Evolutionary conservation across 2,888 invertebrate species (phyloP), one percentile per base, ranked within the genome.

Genomic region (Plebejus anna): DNA sequence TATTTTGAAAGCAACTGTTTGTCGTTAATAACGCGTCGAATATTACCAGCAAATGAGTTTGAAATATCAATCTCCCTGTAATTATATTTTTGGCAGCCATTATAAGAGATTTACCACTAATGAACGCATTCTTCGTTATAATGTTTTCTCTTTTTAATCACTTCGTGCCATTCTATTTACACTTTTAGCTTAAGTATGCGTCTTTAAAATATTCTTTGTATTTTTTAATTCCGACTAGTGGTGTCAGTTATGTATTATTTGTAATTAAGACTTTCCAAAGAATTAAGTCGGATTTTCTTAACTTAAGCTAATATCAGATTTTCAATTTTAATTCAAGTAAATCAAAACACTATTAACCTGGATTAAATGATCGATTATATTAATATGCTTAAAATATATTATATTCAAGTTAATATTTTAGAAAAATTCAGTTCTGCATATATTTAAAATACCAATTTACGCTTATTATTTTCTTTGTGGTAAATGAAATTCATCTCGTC

Each of bases 1-100:
- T 55, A 73, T 73, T 73, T 73, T 73, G 73, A 73, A 51, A 55
- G 73, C 73, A 73, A 73, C 73, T 73, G 73, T 73, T 73, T 55
- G 55, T 73, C 73, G 73, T 73, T 55, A 55, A 73, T 73, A 73
- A 73, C 28, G 47, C 55, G 73, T 11, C 11, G 55, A 73, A 73
- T 73, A 73, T 73, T 51, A 55, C 42, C 42, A 42, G 72, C 51
- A 72, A 73, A 55, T 73, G 73, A 28, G 55, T 73, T 32, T 73
- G 3, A 55, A 73, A 32, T 73, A 73, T 73, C 73, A 73, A 73
- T 73, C 73, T 28, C 42, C 32, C 73, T 73, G 28, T 73, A 73
- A 73, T 73, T 73, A 73, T 73, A 73, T 73, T 73, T 73, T 73
- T 73, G 73, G 73, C 73, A 73, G 51, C 73, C 32, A 73, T 73